Evolutionary conservation across 2,797 vertebrate genomes (phyloP), one percentile per base, ranked within the genome.

Genomic region (Gephyroberyx darwinii): DNA sequence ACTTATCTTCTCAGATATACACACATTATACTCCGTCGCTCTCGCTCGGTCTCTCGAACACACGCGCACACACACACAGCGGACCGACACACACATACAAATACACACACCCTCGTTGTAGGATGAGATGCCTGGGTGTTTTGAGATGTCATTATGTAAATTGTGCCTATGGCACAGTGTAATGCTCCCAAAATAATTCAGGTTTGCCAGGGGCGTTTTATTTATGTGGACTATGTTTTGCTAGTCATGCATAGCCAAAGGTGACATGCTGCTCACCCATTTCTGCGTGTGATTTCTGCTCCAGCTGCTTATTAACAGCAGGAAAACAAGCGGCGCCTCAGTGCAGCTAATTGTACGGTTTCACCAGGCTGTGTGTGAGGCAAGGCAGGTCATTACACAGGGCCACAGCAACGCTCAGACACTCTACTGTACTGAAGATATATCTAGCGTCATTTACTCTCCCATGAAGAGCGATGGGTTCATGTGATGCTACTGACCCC

Each of bases 401-500:
- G 16, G 16, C 17, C 45, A 17, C 62, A 37, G 48, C 30, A 33
- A 13, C 5, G 19, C n/a, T 43, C n/a, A 26, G n/a, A n/a, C 60
- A 45, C 5, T 61, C 8, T 8, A 17, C 22, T 47, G 54, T 54
- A 61, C 66, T 50, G 37, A 51, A 53, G 20, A 14, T 9, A 54
- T 2, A 17, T 52, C 30, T 54, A 78, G 48, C 43, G 51, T 68
- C 20, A 26, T 54, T 75, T 47, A 65, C 58, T 72, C 63, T 72
- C 71, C 67, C 78, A 80, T 65, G 61, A 84, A 71, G 39, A 58
- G 48, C 58, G 59, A 0, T 0, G 20, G 31, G 81, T 75, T 84
- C 71, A 65, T 31, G 75, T 58, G 59, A 39, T 75, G 17, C 17
- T 37, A 65, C 19, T 78, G 74, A 83, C 81, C 68, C 48, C 54